phyloP scores from a whole-genome alignment of 2,888 invertebrate genomes.

The Leuctra nigra region DNA sequence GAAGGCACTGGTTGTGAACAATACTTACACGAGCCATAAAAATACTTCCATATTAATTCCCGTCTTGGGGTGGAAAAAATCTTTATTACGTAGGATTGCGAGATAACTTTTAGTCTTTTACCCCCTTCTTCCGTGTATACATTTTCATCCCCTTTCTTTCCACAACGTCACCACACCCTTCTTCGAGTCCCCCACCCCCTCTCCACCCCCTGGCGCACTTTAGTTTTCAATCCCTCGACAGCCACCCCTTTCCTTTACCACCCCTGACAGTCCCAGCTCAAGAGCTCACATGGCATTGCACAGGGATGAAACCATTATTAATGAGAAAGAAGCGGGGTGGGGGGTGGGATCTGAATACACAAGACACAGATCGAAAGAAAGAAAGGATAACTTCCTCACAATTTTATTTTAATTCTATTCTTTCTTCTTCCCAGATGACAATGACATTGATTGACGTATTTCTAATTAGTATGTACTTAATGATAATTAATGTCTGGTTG shows the following conservation, averaged over 20 bases:
- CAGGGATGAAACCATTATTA: constrained; percentile 15
- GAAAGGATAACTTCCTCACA: constrained; percentile 17
- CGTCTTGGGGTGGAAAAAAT: constrained; percentile 13
- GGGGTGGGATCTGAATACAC: constrained; percentile 14
- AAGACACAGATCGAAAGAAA: constrained; percentile 14
- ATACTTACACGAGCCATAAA: constrained; percentile 3
- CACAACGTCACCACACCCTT: constrained; percentile 20
- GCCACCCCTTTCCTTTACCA: constrained; percentile 14
- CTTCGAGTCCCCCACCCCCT: constrained; percentile 15
- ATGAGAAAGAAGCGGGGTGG: constrained; percentile 4
- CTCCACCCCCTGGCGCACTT: constrained; percentile 3
- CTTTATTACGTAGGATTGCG: constrained; percentile 17
- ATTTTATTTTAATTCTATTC: constrained; percentile 5
- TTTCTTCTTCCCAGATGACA: constrained; percentile 15
- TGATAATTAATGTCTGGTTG: constrained; percentile 15
- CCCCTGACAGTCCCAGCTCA: constrained; percentile 9
- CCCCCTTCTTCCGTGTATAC: constrained; percentile 14
- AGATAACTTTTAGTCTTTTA: constrained; percentile 17
- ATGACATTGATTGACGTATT: constrained; percentile 19
- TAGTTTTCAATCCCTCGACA: constrained; percentile 10
- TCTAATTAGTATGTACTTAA: constrained; percentile 19
- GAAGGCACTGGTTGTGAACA: background rate
- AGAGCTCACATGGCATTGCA: constrained; percentile 15
- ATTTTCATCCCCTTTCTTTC: constrained; percentile 20
- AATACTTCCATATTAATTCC: constrained; percentile 17